These are phyloP conservation scores for Amphilophus citrinellus DNA, from an alignment of 2,113 vertebrate species.

Conservation along the genomic window DNA sequence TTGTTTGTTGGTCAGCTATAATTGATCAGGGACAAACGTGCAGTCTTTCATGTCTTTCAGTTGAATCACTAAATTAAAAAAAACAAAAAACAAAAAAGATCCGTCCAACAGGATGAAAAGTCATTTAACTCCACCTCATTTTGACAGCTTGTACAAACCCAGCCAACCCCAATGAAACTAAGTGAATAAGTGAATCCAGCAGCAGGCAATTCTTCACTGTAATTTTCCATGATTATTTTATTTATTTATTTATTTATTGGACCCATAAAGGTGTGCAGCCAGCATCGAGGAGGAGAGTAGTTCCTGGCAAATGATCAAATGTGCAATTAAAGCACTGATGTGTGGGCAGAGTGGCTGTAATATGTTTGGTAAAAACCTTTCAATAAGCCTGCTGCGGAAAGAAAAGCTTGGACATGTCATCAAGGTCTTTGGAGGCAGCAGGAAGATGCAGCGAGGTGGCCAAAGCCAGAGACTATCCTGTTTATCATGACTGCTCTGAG, in stretches of 20 bases:
- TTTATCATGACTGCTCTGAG: neutral
- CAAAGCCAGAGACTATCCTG: neutral
- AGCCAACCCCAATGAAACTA: neutral
- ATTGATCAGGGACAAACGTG: neutral
- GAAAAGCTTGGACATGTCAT: neutral
- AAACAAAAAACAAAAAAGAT: neutral
- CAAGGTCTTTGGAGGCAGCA: neutral
- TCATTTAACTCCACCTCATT: neutral
- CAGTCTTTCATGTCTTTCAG: neutral
- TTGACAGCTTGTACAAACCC: neutral
- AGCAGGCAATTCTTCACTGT: neutral
- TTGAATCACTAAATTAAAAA: neutral
- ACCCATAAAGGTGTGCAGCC: constrained; percentile 16
- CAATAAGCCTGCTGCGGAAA: neutral
- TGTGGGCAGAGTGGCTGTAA: constrained; percentile 18
- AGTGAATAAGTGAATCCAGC: neutral
- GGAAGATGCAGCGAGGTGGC: neutral
- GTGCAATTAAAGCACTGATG: constrained; percentile 33
- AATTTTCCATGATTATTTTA: neutral
- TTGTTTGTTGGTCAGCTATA: neutral
- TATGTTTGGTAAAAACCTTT: constrained; percentile 35
- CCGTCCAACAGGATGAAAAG: neutral
- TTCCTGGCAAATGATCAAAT: constrained; percentile 42
- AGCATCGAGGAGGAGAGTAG: neutral
- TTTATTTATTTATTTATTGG: neutral